Base-by-base conservation (phyloP, 35 echinoderm and acorn worm genomes). In the Apostichopus parvimensis region DNA sequence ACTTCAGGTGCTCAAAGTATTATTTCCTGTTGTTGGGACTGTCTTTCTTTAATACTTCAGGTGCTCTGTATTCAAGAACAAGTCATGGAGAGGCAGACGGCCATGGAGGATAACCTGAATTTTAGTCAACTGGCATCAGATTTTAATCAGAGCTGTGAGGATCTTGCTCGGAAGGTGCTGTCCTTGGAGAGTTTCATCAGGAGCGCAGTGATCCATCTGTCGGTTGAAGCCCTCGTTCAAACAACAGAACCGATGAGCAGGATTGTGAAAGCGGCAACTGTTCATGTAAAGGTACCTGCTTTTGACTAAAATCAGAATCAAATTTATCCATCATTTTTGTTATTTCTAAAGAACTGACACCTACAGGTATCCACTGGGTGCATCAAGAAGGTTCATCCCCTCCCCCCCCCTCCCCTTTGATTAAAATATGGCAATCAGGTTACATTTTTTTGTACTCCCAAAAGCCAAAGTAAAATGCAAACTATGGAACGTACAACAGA, bases 181-280 rank as follows among this genome's bases (percentile, higher is more conserved):
- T 79, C 78, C 86, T 80, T 98, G 52, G 95, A 98, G 79, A 94
- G 80, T 70, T 86, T 91, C 56, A 91, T 96, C 11, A 95, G 90
- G 79, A 79, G 87, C 45, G 91, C 94, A 13, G 18, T 98, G 34
- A 70, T 94, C 5, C 83, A 92, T 54, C 97, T 93, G 79, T 89
- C 93, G 9, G 97, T 98, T 14, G 94, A 96, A 76, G 93, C 79
- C 7, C 94, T 98, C 23, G 81, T 94, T 5, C 92, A 96, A 82
- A 98, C 97, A 13, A 92, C 91, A 64, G 97, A 98, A 65, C 97
- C 97, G 1, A 76, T 98, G 73, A 95, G 92, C 62, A 92, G 95
- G 79, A 79, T 98, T 23, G 91, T 98, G 7, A 98, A 96, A 57
- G 94, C 97, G 23, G 62, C 97, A 72, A 95, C 93, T 64, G 83